Percentiles rank a stretch among this genome's conserved stretches.
These are phyloP conservation scores for Micrastur ruficollis DNA, from an alignment of 2,797 vertebrate species.

Conservation along the genomic window DNA sequence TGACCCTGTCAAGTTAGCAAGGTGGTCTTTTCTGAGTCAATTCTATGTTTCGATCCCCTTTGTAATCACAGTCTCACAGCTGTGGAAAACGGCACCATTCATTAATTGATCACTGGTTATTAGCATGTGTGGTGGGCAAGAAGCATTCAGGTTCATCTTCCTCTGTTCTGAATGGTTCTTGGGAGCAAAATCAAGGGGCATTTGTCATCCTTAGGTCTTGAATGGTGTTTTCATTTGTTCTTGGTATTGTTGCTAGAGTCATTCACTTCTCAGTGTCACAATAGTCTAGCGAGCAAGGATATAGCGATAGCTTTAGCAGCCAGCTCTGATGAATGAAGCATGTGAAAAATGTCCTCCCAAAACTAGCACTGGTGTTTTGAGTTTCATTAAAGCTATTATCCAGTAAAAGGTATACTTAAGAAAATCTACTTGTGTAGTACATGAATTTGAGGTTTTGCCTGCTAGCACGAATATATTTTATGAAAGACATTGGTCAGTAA, in stretches of 20 bases:
- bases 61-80: slow-evolving; percentile 80
- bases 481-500: neutral
- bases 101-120: slow-evolving; percentile 85
- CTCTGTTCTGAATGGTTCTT: slow-evolving; percentile 77
- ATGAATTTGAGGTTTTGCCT: neutral
- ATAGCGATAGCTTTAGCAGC: neutral
- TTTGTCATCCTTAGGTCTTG: slow-evolving; percentile 77
- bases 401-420: neutral
- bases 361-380: neutral
- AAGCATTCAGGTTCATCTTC: slow-evolving; percentile 78
- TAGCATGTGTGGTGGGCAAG: slow-evolving; percentile 80
- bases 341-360: slow-evolving; percentile 14
- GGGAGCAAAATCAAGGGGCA: slow-evolving; percentile 77
- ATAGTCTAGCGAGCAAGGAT: neutral
- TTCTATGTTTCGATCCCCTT: slow-evolving; percentile 81
- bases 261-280: slow-evolving; percentile 10
- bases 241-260: neutral
- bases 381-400: neutral
- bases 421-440: neutral
- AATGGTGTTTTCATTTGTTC: slow-evolving; percentile 10
- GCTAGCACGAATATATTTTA: neutral
- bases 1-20: slow-evolving; percentile 80
- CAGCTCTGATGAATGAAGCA: slow-evolving; percentile 1
- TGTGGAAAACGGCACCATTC: slow-evolving; percentile 36
- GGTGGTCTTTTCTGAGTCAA: slow-evolving; percentile 65